Percentiles rank a stretch among this genome's conserved stretches.
phyloP scores from a whole-genome alignment of 2,888 invertebrate genomes.

The Hylaea fasciaria region DNA sequence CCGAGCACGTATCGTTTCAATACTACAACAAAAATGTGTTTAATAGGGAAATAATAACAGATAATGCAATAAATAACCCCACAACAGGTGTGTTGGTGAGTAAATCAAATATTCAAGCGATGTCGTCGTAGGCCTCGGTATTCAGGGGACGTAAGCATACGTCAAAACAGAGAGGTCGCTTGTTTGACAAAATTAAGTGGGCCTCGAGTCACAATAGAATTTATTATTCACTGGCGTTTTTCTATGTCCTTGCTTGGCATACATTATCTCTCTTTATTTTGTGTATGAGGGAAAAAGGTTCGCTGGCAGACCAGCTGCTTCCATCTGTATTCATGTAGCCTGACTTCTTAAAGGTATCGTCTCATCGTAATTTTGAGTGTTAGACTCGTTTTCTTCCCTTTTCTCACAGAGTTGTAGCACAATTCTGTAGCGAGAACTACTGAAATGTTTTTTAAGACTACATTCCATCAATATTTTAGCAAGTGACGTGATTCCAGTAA shows the following conservation, averaged over 20 bases:
- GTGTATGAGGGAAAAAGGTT: conserved; percentile 22
- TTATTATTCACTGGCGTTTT: conserved; percentile 50
- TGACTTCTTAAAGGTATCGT: conserved; percentile 8
- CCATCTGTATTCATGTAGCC: conserved; percentile 12
- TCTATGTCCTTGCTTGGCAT: conserved; percentile 32
- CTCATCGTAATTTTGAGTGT: too few relatives aligned
- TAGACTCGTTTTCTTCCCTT: too few relatives aligned
- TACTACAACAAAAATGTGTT: conserved; percentile 38
- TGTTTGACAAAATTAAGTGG: conserved; percentile 70
- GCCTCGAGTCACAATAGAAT: conserved; percentile 54
- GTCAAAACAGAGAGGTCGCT: conserved; percentile 65
- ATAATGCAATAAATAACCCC: conserved; percentile 50
- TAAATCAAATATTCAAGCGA: conserved; percentile 65
- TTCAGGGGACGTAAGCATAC: conserved; percentile 45
- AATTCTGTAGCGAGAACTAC: too few relatives aligned
- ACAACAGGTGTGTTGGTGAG: conserved; percentile 61
- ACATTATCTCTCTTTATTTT: conserved; percentile 33
- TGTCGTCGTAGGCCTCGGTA: conserved; percentile 52
- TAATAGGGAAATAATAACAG: conserved; percentile 48
- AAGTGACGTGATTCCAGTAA: too few relatives aligned
- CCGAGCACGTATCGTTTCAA: conserved; percentile 37
- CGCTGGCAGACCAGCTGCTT: conserved; percentile 27
- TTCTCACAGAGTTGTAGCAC: too few relatives aligned
- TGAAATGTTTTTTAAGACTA: too few relatives aligned
- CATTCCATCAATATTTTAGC: too few relatives aligned